Conservation (phyloP, 1,140 invertebrate genomes). For the Saccostrea glomerata region DNA sequence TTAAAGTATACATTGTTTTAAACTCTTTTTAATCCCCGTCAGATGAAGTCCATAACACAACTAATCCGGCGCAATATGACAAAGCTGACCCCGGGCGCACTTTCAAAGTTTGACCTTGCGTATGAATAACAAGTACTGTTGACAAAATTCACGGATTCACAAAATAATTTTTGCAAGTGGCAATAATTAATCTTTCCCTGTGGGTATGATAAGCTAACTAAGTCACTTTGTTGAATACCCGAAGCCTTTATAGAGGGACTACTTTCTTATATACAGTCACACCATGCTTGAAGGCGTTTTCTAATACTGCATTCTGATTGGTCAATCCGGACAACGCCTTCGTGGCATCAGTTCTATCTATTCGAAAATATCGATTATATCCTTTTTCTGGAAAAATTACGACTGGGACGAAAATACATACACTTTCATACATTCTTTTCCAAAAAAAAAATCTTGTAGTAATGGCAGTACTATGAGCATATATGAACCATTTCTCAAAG, state of each 20-base stretch:
- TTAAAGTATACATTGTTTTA: slow-evolving; percentile 1
- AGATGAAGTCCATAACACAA: slow-evolving; percentile 1
- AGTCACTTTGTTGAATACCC: not conserved
- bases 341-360: not conserved
- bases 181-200: not conserved
- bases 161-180: not conserved
- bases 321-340: slow-evolving; percentile 39
- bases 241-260: not conserved
- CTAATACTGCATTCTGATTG: slow-evolving; percentile 40
- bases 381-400: not conserved
- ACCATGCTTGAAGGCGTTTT: not conserved
- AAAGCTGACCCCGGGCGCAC: not conserved
- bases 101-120: not conserved
- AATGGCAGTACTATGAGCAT: too few species aligned
- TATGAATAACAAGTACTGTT: not conserved
- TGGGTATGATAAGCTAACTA: not conserved
- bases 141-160: not conserved
- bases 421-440: not conserved
- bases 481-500: too few species aligned
- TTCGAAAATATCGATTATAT: slow-evolving; percentile 25
- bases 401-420: not conserved
- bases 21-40: not conserved
- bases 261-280: not conserved
- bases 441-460: too few species aligned
- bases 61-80: not conserved